Base-by-base conservation (phyloP, 2,797 vertebrate genomes). In the Danionella dracula region DNA sequence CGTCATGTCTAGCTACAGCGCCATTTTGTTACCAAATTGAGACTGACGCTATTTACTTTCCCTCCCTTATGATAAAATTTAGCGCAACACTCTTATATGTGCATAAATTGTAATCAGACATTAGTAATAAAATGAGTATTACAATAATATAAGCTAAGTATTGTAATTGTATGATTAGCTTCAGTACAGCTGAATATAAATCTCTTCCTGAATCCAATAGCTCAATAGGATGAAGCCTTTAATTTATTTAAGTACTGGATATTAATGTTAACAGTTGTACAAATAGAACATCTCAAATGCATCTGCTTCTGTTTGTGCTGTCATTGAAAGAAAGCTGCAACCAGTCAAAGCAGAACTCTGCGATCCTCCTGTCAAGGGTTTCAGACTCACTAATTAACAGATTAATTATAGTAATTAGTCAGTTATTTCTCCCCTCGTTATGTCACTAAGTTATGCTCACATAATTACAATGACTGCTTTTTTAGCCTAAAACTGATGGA, bases 341-440 rank as follows among this genome's bases (percentile, higher is more conserved):
- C 72, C 59, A 58, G 42, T 61, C 64, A 53, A 69, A 62, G 74
- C 15, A n/a, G 32, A 55, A 50, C 34, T 48, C 37, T 19, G 41
- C 34, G 56, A 69, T 57, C 11, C 31, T 61, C n/a, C 20, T n/a
- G 63, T 60, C 45, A 70, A 74, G 63, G 71, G 60, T 55, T 78
- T 77, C 50, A 56, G 70, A 66, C 48, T 66, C 64, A 74, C 82
- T 83, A 76, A 78, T 74, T 65, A 78, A 70, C 67, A 78, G 76
- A 83, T 78, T 84, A 78, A 80, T 73, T 61, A 20, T 60, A 72
- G 74, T 84, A 86, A 86, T 84, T 83, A 82, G 82, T 81, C 41
- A 76, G 73, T 81, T 50, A 59, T 45, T 67, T 37, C 50, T 48
- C 40, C 57, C 50, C 53, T 23, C 29, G 27, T 55, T 41, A 61